Evolutionary conservation across 2,113 vertebrate species (phyloP).

Genomic region (Puma concolor): DNA sequence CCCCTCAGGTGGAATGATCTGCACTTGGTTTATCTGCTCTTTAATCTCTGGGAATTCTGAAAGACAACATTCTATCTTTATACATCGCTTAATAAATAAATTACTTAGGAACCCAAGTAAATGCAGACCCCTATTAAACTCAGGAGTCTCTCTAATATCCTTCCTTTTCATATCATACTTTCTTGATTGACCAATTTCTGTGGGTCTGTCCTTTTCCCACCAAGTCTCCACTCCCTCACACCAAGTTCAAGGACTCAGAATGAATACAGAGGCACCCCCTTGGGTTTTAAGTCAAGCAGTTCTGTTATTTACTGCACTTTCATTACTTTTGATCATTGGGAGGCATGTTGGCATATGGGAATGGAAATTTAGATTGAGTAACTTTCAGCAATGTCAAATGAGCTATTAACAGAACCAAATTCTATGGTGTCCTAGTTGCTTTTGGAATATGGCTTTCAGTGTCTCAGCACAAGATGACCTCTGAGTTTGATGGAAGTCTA

Average conservation of each 20-base stretch:
- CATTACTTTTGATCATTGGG: conserved; percentile 28
- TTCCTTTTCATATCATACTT: not conserved
- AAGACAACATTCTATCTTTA: conserved; percentile 25
- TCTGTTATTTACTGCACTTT: conserved; percentile 14
- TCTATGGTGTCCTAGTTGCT: not conserved
- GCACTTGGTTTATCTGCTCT: not conserved
- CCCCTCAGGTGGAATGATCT: not conserved
- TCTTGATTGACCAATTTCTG: not conserved
- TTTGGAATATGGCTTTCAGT: conserved; percentile 7
- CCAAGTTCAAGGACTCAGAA: not conserved
- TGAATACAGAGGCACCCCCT: conserved; percentile 18
- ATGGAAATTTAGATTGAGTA: conserved; percentile 59
- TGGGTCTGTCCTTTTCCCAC: not conserved
- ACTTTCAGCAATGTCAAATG: conserved; percentile 48
- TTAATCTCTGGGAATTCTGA: not conserved
- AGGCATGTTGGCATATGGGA: not conserved
- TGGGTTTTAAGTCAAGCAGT: not conserved
- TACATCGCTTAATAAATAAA: conserved; percentile 10
- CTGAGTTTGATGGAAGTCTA: conserved; percentile 45
- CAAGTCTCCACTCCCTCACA: not conserved
- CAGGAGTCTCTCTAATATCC: not conserved
- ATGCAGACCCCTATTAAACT: not conserved
- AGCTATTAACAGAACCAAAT: conserved; percentile 26
- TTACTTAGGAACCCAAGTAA: not conserved
- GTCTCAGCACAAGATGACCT: not conserved